A percentile compares a stretch with the other conserved stretches of the same genome.
phyloP scores from a whole-genome alignment of 2,113 vertebrate genomes.

The Pseudorasbora parva region DNA sequence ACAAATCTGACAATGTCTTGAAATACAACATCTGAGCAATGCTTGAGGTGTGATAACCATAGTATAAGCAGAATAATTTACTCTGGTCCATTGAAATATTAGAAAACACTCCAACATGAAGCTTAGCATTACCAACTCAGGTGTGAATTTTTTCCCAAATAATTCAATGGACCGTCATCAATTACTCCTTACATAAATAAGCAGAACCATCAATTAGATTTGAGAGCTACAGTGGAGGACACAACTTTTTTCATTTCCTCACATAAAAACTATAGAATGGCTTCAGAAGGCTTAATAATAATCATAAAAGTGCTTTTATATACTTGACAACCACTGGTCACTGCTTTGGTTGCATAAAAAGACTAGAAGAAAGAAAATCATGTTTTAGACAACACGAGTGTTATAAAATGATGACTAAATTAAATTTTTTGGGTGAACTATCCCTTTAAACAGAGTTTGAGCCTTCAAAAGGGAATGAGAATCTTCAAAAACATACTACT shows the following conservation, averaged over 20 bases:
- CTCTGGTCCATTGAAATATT: no score
- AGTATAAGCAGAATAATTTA: no score
- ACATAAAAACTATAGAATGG: not conserved
- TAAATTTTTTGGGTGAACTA: not conserved
- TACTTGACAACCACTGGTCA: not conserved
- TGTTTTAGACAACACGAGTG: not conserved
- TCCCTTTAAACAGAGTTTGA: not conserved
- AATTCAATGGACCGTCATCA: no score
- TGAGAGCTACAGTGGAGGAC: not conserved
- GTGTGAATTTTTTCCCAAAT: no score
- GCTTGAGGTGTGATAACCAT: no score
- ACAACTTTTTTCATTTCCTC: not conserved
- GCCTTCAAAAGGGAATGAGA: not conserved
- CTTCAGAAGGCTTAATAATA: not conserved
- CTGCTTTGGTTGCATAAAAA: not conserved
- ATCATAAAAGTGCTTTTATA: not conserved
- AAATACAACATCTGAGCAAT: no score
- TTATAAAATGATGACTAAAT: not conserved
- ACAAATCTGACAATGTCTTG: no score
- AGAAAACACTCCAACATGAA: no score
- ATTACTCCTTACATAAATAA: not conserved
- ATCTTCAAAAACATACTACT: not conserved
- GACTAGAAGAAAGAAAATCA: not conserved
- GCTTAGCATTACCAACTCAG: no score
- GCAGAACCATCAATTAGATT: not conserved